Base-by-base conservation (phyloP, 2,888 invertebrate species). In the Sinotaia quadrata region DNA sequence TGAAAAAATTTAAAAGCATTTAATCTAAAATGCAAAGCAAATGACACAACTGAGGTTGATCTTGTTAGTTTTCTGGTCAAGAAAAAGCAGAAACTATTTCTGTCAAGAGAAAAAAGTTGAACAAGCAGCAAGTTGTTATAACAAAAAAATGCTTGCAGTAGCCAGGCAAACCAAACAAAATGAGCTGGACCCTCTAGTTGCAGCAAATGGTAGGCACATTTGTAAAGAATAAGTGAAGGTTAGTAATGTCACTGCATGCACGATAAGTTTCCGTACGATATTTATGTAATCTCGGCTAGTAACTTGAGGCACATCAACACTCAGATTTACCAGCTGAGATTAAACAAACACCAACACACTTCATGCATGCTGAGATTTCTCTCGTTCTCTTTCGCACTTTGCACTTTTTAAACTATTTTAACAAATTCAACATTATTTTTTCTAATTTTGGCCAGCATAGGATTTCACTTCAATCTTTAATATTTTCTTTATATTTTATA, bases 251-350 rank as follows among this genome's bases (percentile, higher is more conserved):
- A 31, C 33, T 27, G 31, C 44, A n/a, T 31, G 44, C 60, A 47
- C 1, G 60, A 44, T 44, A 51, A 27, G 65, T 44, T 24, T 29
- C 10, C 33, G 47, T 54, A 54, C 41, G 80, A 80, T 74, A 83
- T 82, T 83, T 76, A 77, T 92, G 91, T 91, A 92, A 94, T 92
- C 94, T 92, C 94, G 93, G 92, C 92, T 91, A 92, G 93, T 93
- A 94, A 93, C 93, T 93, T 94, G 94, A 94, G 93, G 93, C 58
- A n/a, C 36, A n/a, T 81, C 58, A 49, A 76, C 86, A 91, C 95
- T 95, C 96, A 95, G 94, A 95, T 94, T 96, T 96, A 96, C 96
- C 94, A 94, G 94, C 95, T 96, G 96, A 96, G 96, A 96, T 96
- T 96, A 93, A 92, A 92, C 92, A 88, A 84, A 82, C 82, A 78